A percentile compares a stretch with the other conserved stretches of the same genome.
Evolutionary conservation across 2,797 vertebrate species (phyloP).

Genomic region (Pterois miles): DNA sequence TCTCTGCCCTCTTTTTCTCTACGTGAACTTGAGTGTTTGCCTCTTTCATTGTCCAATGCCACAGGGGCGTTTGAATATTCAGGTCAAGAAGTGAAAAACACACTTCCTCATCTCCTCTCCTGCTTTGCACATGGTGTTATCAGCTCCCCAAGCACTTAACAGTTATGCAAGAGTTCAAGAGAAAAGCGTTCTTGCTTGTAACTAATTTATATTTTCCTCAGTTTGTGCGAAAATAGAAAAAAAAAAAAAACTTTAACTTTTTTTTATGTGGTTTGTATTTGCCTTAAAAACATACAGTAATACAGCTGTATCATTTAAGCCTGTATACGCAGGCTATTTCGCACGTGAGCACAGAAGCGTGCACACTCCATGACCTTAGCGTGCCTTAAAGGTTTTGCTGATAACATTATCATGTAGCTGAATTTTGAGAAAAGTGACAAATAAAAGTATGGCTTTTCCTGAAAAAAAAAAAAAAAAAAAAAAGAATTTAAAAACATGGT

Average conservation of each 20-base stretch:
- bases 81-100: conserved; percentile 69
- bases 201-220: conserved; percentile 38
- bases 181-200: conserved; percentile 24
- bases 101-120: conserved; percentile 55
- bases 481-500: no score
- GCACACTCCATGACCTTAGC: conserved; percentile 54
- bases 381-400: neutral
- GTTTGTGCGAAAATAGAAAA: neutral
- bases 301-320: neutral
- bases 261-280: neutral
- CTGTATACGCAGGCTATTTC: neutral
- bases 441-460: no score
- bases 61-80: conserved; percentile 71
- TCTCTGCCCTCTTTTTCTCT: conserved; percentile 41
- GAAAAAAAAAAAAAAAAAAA: no score
- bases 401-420: no score
- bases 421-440: no score
- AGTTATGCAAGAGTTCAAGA: conserved; percentile 46
- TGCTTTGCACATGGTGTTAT: conserved; percentile 43
- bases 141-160: conserved; percentile 40
- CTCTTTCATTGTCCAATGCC: conserved; percentile 64
- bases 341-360: conserved; percentile 27
- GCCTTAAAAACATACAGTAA: neutral
- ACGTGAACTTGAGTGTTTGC: conserved; percentile 54
- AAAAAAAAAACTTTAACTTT: no score